Conservation (phyloP, 2,797 vertebrate species). For the Myotis findleyi region DNA sequence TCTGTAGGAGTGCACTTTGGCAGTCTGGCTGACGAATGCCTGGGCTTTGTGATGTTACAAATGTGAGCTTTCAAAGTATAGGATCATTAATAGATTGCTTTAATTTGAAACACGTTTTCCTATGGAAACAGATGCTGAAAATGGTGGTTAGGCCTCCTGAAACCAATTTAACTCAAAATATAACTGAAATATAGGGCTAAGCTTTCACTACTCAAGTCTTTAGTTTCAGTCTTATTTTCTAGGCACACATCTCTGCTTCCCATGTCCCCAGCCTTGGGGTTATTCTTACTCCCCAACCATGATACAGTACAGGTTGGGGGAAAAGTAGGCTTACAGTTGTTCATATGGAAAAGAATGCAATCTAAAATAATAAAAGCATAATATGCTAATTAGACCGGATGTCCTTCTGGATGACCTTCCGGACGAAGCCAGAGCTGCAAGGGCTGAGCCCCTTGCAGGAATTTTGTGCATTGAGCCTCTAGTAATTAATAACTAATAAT, state of each 20-base stretch:
- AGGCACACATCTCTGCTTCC: background rate
- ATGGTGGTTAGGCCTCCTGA: conserved; percentile 3
- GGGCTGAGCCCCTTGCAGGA: no score
- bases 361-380: no score
- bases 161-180: conserved; percentile 29
- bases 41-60: conserved; percentile 63
- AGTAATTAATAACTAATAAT: no score
- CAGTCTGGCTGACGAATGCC: conserved; percentile 59
- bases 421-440: no score
- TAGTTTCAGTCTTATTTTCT: background rate
- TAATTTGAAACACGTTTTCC: conserved; percentile 55
- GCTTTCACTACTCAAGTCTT: background rate
- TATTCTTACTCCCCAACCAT: background rate
- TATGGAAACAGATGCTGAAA: conserved; percentile 40
- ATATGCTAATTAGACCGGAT: no score
- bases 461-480: no score
- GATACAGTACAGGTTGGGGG: background rate
- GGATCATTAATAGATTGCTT: conserved; percentile 66
- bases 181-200: background rate
- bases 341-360: background rate
- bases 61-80: conserved; percentile 52
- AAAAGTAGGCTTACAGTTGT: background rate
- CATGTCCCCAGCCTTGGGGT: background rate
- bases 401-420: no score
- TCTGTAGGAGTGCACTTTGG: conserved; percentile 47